Evolutionary conservation across 2,888 invertebrate genomes (phyloP).

Genomic region (Agrochola lychnidis): DNA sequence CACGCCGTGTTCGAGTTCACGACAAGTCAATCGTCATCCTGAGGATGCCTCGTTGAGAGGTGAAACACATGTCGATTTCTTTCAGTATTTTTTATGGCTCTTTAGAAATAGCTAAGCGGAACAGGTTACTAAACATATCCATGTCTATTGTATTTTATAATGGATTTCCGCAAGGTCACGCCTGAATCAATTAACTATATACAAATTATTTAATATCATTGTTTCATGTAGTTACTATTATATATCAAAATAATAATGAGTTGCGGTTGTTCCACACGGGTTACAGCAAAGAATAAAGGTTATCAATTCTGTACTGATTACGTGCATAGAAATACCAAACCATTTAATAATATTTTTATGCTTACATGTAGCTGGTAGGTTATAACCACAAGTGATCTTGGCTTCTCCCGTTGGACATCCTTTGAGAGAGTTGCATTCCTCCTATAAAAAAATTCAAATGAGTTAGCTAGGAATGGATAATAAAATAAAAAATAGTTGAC

Average conservation of each 20-base stretch:
- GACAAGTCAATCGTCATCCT: no score
- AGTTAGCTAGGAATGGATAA: background rate
- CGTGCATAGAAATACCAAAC: background rate
- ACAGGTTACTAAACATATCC: no score
- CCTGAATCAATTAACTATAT: no score
- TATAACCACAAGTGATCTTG: conserved; percentile 95
- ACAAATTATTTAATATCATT: background rate
- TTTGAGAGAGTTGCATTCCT: conserved; percentile 93
- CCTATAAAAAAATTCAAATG: conserved; percentile 69
- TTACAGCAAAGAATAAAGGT: conserved; percentile 24
- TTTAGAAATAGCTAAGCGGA: no score
- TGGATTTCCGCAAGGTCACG: no score
- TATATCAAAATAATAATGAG: background rate
- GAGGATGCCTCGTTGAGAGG: no score
- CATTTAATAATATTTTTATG: background rate
- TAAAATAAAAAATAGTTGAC: background rate
- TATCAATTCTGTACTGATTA: conserved; percentile 31
- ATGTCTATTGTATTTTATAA: no score
- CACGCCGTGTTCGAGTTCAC: no score
- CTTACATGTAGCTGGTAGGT: conserved; percentile 96
- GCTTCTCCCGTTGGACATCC: conserved; percentile 96
- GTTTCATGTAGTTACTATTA: background rate
- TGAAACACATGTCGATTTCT: no score
- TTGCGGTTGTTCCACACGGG: background rate
- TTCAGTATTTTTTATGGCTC: no score